phyloP scores from a whole-genome alignment of 2,888 invertebrate genomes.

The Clusia tigrina region DNA sequence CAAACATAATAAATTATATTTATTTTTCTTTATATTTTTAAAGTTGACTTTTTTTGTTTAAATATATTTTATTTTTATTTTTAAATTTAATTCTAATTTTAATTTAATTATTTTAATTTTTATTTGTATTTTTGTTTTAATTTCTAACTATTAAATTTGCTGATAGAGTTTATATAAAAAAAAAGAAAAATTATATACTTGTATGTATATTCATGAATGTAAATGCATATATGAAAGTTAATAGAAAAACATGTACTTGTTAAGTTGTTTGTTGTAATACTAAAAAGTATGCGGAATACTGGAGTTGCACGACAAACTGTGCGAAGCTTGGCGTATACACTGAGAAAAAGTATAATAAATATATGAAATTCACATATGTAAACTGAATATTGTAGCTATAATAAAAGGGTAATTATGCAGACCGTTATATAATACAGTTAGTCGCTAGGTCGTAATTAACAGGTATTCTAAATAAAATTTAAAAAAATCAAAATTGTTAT shows the following conservation, averaged over 20 bases:
- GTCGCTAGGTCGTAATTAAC: slow-evolving; percentile 49
- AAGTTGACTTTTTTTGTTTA: too few relatives aligned
- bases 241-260: neutral
- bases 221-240: slow-evolving; percentile 7
- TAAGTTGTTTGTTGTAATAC: neutral
- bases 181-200: neutral
- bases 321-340: neutral
- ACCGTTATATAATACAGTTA: slow-evolving; percentile 43
- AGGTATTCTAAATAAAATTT: slow-evolving; percentile 55
- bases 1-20: too few relatives aligned
- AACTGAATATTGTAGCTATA: slow-evolving; percentile 20
- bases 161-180: neutral
- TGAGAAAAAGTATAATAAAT: neutral
- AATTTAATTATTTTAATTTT: neutral
- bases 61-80: neutral
- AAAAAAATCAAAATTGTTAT: too few relatives aligned
- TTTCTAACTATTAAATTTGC: neutral
- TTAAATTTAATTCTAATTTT: neutral
- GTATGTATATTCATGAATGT: neutral
- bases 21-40: too few relatives aligned
- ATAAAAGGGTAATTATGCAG: slow-evolving; percentile 16
- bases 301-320: neutral
- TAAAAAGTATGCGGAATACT: slow-evolving; percentile 3
- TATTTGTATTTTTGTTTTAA: neutral
- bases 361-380: too few relatives aligned